phyloP scores from a whole-genome alignment of 2,797 vertebrate genomes.

The Telmatherina bonti region DNA sequence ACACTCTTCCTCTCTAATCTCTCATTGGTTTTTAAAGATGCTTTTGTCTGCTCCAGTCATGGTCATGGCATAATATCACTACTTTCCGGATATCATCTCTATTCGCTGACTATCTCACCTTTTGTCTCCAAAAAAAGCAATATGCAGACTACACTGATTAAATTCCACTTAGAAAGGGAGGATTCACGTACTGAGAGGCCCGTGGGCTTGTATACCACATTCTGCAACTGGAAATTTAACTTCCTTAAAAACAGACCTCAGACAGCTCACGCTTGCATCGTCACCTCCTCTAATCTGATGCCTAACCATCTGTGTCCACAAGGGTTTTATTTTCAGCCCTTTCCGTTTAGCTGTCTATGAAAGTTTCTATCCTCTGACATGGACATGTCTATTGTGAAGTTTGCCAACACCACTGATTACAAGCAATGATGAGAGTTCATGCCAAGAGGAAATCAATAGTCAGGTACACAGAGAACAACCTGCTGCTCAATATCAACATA shows the following conservation, averaged over 20 bases:
- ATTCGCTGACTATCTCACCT: slow-evolving; percentile 7
- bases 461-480: background rate
- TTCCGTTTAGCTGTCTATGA: background rate
- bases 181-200: background rate
- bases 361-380: background rate
- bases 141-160: slow-evolving; percentile 3
- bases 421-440: background rate
- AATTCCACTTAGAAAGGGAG: background rate
- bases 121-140: slow-evolving; percentile 6
- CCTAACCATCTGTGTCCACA: too few relatives aligned
- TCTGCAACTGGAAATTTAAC: background rate
- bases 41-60: background rate
- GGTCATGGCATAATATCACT: slow-evolving; percentile 8
- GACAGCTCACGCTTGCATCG: background rate
- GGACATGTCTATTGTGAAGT: background rate
- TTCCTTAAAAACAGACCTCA: background rate
- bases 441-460: background rate
- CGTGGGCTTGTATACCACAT: too few relatives aligned
- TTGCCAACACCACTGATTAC: background rate
- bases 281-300: background rate
- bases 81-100: background rate
- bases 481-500: background rate
- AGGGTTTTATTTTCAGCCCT: background rate
- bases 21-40: background rate
- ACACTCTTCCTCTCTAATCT: background rate